Base-by-base conservation (phyloP, 35 echinoderm and acorn worm species). In the Lytechinus variegatus region DNA sequence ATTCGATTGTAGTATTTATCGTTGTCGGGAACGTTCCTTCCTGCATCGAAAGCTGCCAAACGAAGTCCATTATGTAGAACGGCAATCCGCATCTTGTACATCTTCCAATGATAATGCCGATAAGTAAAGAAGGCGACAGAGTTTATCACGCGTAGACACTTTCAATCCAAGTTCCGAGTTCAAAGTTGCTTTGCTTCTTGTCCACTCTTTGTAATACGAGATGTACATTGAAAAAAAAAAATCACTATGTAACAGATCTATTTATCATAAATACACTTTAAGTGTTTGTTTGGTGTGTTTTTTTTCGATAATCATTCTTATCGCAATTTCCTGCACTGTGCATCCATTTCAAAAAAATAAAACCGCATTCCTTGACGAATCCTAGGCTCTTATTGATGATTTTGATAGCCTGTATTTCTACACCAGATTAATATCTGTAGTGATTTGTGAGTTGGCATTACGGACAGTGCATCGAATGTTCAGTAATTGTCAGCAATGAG, bases 401-500 rank as follows among this genome's bases (percentile, higher is more conserved):
- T 19, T 2, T 79, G 66, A 24, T 58, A 24, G 66, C 66, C 66
- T 72, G 14, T 2, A 72, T 16, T 72, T 21, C 14, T 79, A 79
- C 66, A 79, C 66, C 66, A 79, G n/a, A 24, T 79, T 79, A 24
- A 79, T 79, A 79, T 79, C 19, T 7, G 66, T 79, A 24, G 19
- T 79, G 66, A 79, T n/a, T 24, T 79, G 66, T 79, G 66, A 79
- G 66, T 79, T 79, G 66, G 66, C 66, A 79, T 79, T n/a, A 7
- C 88, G 88, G 28, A 90, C 88, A 44, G 88, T 90, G 27, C 28
- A 44, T 5, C 88, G 88, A 44, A 90, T 54, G 28, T 90, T 44
- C 88, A 90, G 88, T 90, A 90, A 90, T 90, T 90, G 88, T 90
- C 88, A 90, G 52, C 88, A 90, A 27, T 90, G 88, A 44, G 88